phyloP scores from a whole-genome alignment of 23 tunicate species.

The Botrylloides violaceus region DNA sequence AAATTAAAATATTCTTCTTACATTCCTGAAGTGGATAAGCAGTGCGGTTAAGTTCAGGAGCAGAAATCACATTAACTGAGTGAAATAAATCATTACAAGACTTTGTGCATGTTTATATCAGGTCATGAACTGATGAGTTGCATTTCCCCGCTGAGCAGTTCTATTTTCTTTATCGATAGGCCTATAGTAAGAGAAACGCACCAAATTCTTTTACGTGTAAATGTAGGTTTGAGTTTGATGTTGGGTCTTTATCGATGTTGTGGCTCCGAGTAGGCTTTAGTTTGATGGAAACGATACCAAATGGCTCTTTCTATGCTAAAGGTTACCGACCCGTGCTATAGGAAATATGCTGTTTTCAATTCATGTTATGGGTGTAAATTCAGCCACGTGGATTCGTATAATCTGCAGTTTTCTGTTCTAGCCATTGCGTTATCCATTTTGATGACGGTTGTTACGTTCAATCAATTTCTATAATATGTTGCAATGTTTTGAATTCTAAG shows the following conservation, averaged over 20 bases:
- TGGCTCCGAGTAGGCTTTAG: too few species aligned
- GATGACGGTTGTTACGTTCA: too few species aligned
- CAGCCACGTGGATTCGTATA: too few species aligned
- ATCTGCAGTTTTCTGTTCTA: too few species aligned
- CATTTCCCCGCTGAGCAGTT: not conserved
- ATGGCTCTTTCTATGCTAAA: slow-evolving; percentile 2
- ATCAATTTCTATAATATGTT: too few species aligned
- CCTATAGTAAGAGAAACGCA: not conserved
- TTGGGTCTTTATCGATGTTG: too few species aligned
- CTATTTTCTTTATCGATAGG: not conserved
- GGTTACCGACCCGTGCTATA: too few species aligned
- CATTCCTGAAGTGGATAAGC: not conserved
- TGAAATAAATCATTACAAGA: not conserved
- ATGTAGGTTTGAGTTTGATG: not conserved
- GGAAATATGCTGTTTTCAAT: too few species aligned
- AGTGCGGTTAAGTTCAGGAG: not conserved
- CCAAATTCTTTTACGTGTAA: not conserved
- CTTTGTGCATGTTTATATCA: not conserved
- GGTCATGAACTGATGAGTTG: not conserved
- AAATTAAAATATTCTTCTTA: too few species aligned
- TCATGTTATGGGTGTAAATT: too few species aligned
- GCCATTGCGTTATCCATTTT: too few species aligned
- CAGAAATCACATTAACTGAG: slow-evolving; percentile 1
- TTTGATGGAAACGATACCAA: not conserved
- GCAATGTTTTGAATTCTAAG: too few species aligned